Conservation (phyloP, 2,113 vertebrate genomes). For the Oncorhynchus tshawytscha region DNA sequence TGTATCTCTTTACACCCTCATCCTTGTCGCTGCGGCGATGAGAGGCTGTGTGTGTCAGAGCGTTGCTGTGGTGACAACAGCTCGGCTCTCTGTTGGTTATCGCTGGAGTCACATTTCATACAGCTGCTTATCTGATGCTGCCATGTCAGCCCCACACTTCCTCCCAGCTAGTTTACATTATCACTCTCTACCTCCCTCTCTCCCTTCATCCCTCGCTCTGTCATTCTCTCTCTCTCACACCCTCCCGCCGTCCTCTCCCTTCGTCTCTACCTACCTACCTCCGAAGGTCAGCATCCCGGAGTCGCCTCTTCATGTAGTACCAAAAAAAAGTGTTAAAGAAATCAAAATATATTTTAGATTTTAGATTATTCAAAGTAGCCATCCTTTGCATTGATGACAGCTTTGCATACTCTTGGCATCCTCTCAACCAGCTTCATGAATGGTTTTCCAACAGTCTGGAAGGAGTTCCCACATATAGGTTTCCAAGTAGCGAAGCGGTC, state of each 20-base stretch:
- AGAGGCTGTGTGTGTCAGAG: not conserved
- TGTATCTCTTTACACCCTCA: too few species aligned
- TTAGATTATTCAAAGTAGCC: too few species aligned
- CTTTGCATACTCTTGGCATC: too few species aligned
- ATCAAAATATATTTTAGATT: too few species aligned
- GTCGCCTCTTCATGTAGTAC: too few species aligned
- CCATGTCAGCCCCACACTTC: slow-evolving; percentile 26
- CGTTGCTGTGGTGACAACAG: not conserved
- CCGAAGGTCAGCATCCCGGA: too few species aligned
- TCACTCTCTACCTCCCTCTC: not conserved
- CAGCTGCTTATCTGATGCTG: slow-evolving; percentile 37
- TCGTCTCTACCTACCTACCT: not conserved
- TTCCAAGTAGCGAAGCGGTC: too few species aligned
- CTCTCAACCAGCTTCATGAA: too few species aligned
- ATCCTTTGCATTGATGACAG: too few species aligned
- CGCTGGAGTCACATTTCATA: slow-evolving; percentile 41
- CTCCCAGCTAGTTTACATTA: slow-evolving; percentile 29
- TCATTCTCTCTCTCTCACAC: not conserved
- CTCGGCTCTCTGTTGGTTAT: slow-evolving; percentile 20
- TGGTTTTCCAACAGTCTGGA: too few species aligned
- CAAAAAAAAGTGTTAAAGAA: too few species aligned
- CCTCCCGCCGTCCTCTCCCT: not conserved
- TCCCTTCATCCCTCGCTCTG: not conserved
- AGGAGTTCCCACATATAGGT: too few species aligned
- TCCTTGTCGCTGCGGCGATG: not conserved